Conservation (phyloP, 2,888 invertebrate species). For the Odontocerum albicorne region DNA sequence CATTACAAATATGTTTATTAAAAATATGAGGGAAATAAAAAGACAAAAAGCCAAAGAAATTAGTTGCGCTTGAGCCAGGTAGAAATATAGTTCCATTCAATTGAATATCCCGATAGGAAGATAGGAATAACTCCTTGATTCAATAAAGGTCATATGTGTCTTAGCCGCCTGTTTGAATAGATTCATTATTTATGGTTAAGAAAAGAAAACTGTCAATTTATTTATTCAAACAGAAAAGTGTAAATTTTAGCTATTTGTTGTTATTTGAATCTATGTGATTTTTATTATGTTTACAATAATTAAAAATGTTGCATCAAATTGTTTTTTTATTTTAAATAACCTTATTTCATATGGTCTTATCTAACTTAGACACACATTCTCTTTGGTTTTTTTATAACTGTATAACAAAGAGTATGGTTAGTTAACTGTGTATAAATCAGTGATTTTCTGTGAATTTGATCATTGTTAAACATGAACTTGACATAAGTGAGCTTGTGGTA, state of each 20-base stretch:
- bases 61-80: background rate
- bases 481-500: no score
- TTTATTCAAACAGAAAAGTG: slow-evolving; percentile 7
- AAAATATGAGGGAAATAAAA: no score
- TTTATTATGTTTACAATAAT: slow-evolving; percentile 26
- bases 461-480: no score
- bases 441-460: no score
- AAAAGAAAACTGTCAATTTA: slow-evolving; percentile 10
- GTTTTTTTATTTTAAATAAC: slow-evolving; percentile 11
- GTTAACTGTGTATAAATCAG: no score
- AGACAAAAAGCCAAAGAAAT: slow-evolving; percentile 6
- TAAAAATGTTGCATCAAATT: slow-evolving; percentile 6
- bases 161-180: slow-evolving; percentile 2
- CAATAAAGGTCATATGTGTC: slow-evolving; percentile 5
- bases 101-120: background rate
- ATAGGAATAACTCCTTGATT: no score
- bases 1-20: no score
- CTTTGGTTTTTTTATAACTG: no score
- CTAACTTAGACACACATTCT: no score
- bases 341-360: no score
- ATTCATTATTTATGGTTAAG: slow-evolving; percentile 8
- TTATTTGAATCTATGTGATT: slow-evolving; percentile 15
- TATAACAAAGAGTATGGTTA: no score
- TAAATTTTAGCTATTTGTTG: slow-evolving; percentile 9
- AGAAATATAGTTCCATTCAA: no score